phyloP scores from a whole-genome alignment of 1,140 invertebrate species.

The Pectinophora gossypiella region DNA sequence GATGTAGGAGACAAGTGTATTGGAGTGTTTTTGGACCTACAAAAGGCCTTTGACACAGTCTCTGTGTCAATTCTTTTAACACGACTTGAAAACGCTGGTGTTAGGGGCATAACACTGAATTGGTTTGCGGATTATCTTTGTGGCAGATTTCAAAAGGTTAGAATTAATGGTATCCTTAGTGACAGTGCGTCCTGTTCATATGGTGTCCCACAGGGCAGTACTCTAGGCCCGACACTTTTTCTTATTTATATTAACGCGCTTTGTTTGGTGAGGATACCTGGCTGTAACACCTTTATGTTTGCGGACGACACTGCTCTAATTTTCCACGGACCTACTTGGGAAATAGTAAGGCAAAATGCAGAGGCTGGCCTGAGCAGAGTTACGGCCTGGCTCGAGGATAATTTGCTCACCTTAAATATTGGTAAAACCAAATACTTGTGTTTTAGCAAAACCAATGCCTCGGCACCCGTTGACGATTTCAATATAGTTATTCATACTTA shows the following conservation, averaged over 20 bases:
- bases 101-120: neutral
- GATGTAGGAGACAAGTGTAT: neutral
- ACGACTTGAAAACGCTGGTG: conserved; percentile 3
- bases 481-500: neutral
- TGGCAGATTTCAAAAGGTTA: conserved; percentile 5
- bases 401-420: neutral
- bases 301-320: conserved; percentile 14
- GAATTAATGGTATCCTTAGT: neutral
- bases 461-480: neutral
- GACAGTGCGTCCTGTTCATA: neutral
- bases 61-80: conserved; percentile 1
- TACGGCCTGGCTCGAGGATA: conserved; percentile 2
- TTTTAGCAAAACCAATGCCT: neutral
- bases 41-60: conserved; percentile 10
- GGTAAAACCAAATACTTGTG: conserved; percentile 4
- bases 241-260: conserved; percentile 3
- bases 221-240: conserved; percentile 8
- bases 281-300: neutral
- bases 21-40: conserved; percentile 2
- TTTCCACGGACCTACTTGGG: too few species aligned
- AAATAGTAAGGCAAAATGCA: neutral
- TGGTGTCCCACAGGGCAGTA: conserved; percentile 3
- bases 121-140: conserved; percentile 8
- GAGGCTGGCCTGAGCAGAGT: neutral
- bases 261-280: neutral